These are phyloP conservation scores for Ceratotherium simum DNA, from an alignment of 2,113 vertebrate genomes.

Conservation along the genomic window DNA sequence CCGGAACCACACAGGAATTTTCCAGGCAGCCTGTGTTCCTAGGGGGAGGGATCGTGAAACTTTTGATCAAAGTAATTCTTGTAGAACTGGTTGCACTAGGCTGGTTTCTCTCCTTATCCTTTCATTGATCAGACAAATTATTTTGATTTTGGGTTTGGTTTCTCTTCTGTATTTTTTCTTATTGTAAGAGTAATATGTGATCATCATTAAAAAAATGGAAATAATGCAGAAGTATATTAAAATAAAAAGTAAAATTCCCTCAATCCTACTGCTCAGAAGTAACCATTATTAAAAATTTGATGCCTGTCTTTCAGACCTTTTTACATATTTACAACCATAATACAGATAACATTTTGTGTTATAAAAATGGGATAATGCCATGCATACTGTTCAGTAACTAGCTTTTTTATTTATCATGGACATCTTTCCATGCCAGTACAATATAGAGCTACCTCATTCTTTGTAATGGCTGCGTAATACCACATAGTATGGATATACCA, in stretches of 20 bases:
- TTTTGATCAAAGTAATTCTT: background rate
- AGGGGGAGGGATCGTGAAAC: background rate
- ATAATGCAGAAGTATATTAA: background rate
- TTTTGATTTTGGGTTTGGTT: constrained; percentile 27
- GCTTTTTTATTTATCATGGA: background rate
- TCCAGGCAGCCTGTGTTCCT: background rate
- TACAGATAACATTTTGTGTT: background rate
- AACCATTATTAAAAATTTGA: background rate
- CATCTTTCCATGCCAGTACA: background rate
- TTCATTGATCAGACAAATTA: background rate
- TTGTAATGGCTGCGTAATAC: background rate
- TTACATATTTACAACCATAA: background rate
- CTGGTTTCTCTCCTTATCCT: background rate
- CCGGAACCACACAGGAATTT: background rate
- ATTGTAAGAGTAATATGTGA: background rate
- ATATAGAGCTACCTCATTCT: background rate
- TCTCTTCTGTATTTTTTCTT: background rate
- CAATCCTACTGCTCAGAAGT: background rate
- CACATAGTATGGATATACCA: background rate
- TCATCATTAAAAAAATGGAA: background rate
- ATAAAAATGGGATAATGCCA: background rate
- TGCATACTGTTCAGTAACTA: background rate
- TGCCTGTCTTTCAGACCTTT: background rate
- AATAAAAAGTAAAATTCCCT: background rate
- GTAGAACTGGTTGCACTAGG: background rate